Evolutionary conservation across 2,113 vertebrate species (phyloP).

Genomic region (Rhinoptilus africanus): DNA sequence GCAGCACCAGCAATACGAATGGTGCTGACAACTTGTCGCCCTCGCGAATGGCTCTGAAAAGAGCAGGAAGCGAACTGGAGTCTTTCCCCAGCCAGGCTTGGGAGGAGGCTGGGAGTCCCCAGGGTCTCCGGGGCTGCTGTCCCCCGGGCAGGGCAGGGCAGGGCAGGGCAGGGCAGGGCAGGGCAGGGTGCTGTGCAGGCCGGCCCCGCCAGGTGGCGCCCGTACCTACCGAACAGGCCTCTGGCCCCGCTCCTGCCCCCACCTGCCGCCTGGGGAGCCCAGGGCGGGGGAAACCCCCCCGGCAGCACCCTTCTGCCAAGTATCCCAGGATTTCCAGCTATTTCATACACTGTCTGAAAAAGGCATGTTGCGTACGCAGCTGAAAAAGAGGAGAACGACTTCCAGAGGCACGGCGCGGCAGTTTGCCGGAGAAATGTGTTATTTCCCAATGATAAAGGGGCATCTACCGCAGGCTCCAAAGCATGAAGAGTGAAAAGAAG

Average conservation of each 20-base stretch:
- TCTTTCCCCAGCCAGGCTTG: background rate
- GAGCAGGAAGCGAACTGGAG: fast-evolving
- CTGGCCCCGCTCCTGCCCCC: background rate
- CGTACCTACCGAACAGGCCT: background rate
- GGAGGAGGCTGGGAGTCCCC: background rate
- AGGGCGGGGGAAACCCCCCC: fast-evolving
- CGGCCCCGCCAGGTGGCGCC: conserved; percentile 59
- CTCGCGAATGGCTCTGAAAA: background rate
- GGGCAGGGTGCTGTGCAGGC: background rate
- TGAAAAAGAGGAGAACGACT: background rate
- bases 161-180: too few species aligned
- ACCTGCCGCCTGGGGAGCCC: background rate
- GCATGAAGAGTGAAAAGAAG: background rate
- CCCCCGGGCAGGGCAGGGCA: background rate
- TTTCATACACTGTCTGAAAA: background rate
- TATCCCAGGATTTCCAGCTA: background rate
- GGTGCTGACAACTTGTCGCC: background rate
- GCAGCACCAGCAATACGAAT: background rate
- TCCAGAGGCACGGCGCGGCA: background rate
- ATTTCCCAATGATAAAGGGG: background rate
- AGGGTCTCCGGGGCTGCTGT: background rate
- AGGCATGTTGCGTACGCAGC: background rate
- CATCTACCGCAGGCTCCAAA: background rate
- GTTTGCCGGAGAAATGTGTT: background rate
- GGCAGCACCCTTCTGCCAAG: background rate